phyloP scores from a whole-genome alignment of 1,140 invertebrate species.

The Papilio machaon region DNA sequence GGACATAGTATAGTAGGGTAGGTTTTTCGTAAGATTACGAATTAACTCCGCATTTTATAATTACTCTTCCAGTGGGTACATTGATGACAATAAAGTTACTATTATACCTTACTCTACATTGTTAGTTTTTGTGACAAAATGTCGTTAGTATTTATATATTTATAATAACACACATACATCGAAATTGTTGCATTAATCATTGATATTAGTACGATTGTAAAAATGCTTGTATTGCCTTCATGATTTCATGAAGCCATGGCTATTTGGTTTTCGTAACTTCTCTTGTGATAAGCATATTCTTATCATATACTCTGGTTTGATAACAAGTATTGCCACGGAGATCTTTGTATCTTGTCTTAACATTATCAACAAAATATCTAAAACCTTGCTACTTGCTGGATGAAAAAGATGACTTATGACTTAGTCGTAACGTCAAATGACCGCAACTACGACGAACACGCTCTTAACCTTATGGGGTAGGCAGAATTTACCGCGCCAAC shows the following conservation, averaged over 20 bases:
- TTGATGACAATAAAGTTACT: too few species aligned
- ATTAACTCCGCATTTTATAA: background rate
- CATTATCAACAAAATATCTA: background rate
- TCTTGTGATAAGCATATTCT: background rate
- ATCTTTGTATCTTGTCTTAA: slow-evolving; percentile 10
- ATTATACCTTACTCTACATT: too few species aligned
- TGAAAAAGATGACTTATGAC: background rate
- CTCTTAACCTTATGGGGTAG: background rate
- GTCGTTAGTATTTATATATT: too few species aligned
- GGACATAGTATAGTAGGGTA: background rate
- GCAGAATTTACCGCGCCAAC: background rate
- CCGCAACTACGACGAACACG: background rate
- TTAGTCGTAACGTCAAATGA: too few species aligned
- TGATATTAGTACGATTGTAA: too few species aligned
- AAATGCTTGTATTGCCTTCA: background rate
- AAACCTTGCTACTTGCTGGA: background rate
- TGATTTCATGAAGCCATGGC: background rate
- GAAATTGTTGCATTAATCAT: too few species aligned
- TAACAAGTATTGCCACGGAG: background rate
- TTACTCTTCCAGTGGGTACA: background rate
- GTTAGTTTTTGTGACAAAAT: too few species aligned
- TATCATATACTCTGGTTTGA: slow-evolving; percentile 16
- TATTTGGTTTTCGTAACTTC: slow-evolving; percentile 18
- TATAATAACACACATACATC: too few species aligned
- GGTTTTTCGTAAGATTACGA: background rate